A percentile compares a stretch with the other conserved stretches of the same genome.
Conservation (phyloP, 2,888 invertebrate species). For the Latrodectus hesperus region DNA sequence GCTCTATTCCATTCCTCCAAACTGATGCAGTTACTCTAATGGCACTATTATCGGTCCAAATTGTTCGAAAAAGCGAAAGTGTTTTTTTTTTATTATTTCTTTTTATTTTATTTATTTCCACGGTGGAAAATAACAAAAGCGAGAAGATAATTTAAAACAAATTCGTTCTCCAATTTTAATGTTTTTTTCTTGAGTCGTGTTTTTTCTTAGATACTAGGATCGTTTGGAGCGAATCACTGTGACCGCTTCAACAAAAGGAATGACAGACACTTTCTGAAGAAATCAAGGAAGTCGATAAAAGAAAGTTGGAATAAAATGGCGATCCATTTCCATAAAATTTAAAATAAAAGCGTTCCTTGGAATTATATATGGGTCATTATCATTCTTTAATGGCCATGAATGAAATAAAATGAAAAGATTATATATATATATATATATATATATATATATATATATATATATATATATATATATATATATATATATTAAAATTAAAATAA, state of each 20-base stretch:
- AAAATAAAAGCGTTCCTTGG: not conserved
- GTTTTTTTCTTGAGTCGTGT: not conserved
- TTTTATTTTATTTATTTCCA: slow-evolving; percentile 3
- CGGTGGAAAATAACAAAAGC: slow-evolving; percentile 18
- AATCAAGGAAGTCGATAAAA: not conserved
- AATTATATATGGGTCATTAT: no score
- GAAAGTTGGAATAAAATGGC: not conserved
- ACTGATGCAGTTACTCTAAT: slow-evolving; percentile 7
- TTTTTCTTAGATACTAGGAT: not conserved
- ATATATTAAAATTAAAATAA: no score
- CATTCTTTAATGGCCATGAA: no score
- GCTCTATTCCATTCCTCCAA: no score
- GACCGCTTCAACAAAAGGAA: not conserved
- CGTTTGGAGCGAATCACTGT: not conserved
- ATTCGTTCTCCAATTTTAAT: slow-evolving; percentile 13
- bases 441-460: no score
- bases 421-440: no score
- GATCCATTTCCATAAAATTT: not conserved
- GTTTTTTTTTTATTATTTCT: not conserved
- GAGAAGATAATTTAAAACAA: slow-evolving; percentile 34
- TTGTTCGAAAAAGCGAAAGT: slow-evolving; percentile 22
- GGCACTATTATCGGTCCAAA: slow-evolving; percentile 28
- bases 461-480: no score
- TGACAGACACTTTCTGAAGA: not conserved
- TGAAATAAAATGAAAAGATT: no score